Evolutionary conservation across 1,140 invertebrate species (phyloP), one percentile per base, ranked within the genome.

Genomic region (Penaeus chinensis): DNA sequence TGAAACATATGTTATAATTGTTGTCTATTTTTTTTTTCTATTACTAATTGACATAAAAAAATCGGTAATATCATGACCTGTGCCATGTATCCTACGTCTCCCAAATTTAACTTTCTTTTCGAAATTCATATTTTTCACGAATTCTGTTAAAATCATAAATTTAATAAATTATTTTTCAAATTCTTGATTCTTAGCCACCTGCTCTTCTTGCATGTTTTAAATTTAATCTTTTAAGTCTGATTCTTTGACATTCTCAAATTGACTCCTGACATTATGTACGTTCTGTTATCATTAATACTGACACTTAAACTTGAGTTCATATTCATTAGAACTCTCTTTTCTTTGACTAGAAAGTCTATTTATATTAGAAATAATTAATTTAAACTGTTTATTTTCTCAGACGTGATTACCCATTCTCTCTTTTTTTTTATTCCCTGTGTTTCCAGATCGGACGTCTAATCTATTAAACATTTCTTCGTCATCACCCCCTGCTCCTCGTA

Each of bases 391-490:
- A 60, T n/a, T 47, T 62, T 81, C 54, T 8, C 79, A 8, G 20
- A 81, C 7, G 63, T 62, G 54, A 13, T 24, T 61, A 24, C 63
- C 79, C 19, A 81, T 61, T 13, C 61, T 62, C 37, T n/a, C n/a
- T n/a, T n/a, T n/a, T n/a, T n/a, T n/a, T n/a, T n/a, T n/a, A n/a
- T 61, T 81, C 47, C 79, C n/a, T 62, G 13, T 62, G 24, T 81
- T 62, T 19, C 79, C 79, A 81, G 61, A 81, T 18, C 16, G n/a
- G n/a, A n/a, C 63, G 19, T 81, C 47, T 24, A 81, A 27, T 62
- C 79, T 81, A 7, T 62, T 81, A 61, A 81, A 62, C 79, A 81
- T 81, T 37, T 81, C 47, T 24, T 81, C 79, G 27, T 81, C 16
- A 27, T 81, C 42, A 81, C 27, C n/a, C 32, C 63, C 79, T 32